phyloP scores from a whole-genome alignment of 2,888 invertebrate genomes.

The Coenonympha arcania region DNA sequence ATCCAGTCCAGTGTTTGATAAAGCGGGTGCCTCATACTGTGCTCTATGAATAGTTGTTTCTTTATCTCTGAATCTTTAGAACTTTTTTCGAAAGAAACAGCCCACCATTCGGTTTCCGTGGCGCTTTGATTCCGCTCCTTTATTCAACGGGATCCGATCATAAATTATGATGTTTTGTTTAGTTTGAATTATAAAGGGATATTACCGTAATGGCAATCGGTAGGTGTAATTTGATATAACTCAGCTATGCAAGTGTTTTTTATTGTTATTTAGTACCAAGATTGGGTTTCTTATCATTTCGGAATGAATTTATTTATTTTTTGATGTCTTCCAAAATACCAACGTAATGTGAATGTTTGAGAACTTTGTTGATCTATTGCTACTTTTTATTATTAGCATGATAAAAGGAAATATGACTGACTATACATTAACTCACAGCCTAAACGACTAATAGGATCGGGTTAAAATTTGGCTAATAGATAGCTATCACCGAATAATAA shows the following conservation, averaged over 20 bases:
- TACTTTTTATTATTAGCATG: not conserved
- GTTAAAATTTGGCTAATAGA: no score
- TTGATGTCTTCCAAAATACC: no score
- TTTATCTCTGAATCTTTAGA: conserved; percentile 63
- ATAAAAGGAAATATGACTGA: no score
- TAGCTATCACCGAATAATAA: no score
- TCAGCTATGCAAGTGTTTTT: conserved; percentile 52
- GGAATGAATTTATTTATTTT: conserved; percentile 13
- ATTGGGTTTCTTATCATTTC: conserved; percentile 35
- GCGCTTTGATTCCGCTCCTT: conserved; percentile 69
- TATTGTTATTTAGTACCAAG: conserved; percentile 49
- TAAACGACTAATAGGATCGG: no score
- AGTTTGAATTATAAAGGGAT: conserved; percentile 69
- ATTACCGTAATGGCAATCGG: conserved; percentile 72
- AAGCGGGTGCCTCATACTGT: conserved; percentile 64
- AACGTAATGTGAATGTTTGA: no score
- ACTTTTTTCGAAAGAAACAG: conserved; percentile 47
- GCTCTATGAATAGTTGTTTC: conserved; percentile 60
- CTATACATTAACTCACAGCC: no score
- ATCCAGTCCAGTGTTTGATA: conserved; percentile 70
- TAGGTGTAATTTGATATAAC: conserved; percentile 70
- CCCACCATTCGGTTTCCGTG: conserved; percentile 60
- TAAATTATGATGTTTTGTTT: conserved; percentile 70
- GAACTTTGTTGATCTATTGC: no score
- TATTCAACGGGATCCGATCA: conserved; percentile 66